Base-by-base conservation (phyloP, 2,113 vertebrate genomes). In the Nothocercus julius region DNA sequence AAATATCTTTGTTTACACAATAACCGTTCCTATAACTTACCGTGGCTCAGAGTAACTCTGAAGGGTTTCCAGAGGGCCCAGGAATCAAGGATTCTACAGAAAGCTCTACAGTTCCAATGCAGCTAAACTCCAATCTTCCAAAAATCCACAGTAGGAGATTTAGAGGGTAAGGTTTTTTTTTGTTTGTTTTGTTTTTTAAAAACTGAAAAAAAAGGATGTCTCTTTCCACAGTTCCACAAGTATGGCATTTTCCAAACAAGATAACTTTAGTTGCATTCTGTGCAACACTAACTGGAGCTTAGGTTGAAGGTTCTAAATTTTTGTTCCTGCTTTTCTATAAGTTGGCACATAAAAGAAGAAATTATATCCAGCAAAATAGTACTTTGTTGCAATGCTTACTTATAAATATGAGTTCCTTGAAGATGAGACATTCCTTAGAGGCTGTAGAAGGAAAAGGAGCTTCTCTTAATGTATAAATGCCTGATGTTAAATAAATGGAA, bases 81-180 rank as follows among this genome's bases (percentile, higher is more conserved):
- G 93, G 86, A 58, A 49, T 78, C 36, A 64, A 87, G 61, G 83
- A 89, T 51, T 87, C 96, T 32, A 42, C 51, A 13, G 96, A 96
- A 81, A 45, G 47, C 70, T 87, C 59, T 49, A 15, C 45, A 34
- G 27, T 82, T 64, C 80, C 81, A 44, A 83, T 91, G 54, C 95
- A 67, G 25, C 56, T 34, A 3, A 85, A 78, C 24, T 63, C 85
- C 22, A 96, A 7, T 78, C 95, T 92, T 82, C 98, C 98, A 63
- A 99, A 98, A 98, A 99, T 99, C 94, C 99, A 99, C 87, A 99
- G 99, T 85, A 98, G 99, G 81, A 98, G 99, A 85, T 99, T 99
- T 95, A 98, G 99, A 98, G 99, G 99, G 99, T 99, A 98, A 98
- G 99, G 97, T 75, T 45, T 21, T 49, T 84, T 53, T 7, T 82